phyloP scores from a whole-genome alignment of 1,140 invertebrate genomes.

The Macrosteles quadrilineatus region DNA sequence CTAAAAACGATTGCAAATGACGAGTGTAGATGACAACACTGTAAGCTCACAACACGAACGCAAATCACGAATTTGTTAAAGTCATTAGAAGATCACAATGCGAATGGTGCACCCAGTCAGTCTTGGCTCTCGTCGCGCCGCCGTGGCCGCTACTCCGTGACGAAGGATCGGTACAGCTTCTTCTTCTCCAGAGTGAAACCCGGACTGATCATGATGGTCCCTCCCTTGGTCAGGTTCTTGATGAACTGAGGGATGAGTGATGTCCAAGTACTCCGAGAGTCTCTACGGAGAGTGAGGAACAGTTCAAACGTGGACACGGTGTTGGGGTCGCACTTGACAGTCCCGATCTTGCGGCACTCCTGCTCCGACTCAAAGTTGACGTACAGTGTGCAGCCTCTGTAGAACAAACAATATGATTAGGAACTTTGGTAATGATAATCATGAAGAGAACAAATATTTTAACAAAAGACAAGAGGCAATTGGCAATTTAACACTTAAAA shows the following conservation, averaged over 20 bases:
- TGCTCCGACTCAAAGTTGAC: conserved; percentile 70
- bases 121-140: conserved; percentile 29
- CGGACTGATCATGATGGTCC: conserved; percentile 81
- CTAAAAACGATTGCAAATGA: conserved; percentile 31
- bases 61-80: conserved; percentile 27
- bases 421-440: too few relatives aligned
- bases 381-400: conserved; percentile 71
- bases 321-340: conserved; percentile 77
- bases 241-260: conserved; percentile 79
- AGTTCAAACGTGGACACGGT: conserved; percentile 85
- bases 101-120: conserved; percentile 26
- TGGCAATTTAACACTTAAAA: neutral
- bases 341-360: conserved; percentile 60
- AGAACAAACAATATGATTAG: neutral
- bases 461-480: neutral
- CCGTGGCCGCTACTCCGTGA: conserved; percentile 40
- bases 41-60: conserved; percentile 31
- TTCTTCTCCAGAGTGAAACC: conserved; percentile 83
- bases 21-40: conserved; percentile 17
- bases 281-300: conserved; percentile 79
- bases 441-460: neutral
- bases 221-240: conserved; percentile 80
- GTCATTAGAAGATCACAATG: conserved; percentile 32
- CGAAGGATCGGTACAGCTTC: conserved; percentile 78
- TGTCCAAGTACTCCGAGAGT: conserved; percentile 73